Percentiles rank a stretch among this genome's conserved stretches.
Evolutionary conservation across 2,113 vertebrate species (phyloP).

Genomic region (Chaetorhynchus papuensis): DNA sequence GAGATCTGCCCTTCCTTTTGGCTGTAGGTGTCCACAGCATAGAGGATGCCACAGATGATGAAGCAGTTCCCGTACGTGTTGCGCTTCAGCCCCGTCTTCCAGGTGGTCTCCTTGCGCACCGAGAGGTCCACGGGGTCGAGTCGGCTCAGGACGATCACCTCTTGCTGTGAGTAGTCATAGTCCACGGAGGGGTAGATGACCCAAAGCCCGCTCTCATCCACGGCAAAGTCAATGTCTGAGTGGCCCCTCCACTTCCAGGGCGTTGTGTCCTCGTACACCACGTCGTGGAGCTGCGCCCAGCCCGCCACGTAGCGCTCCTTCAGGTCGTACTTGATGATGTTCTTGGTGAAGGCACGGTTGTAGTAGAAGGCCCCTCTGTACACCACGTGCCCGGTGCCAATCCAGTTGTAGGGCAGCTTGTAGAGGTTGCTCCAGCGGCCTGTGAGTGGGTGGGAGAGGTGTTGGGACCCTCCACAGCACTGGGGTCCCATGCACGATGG

Average conservation of each 20-base stretch:
- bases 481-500: accelerated
- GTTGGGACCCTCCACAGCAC: neutral
- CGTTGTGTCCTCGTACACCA: constrained; percentile 89
- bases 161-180: constrained; percentile 85
- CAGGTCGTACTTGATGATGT: constrained; percentile 97
- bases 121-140: constrained; percentile 90
- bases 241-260: constrained; percentile 98
- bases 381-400: constrained; percentile 94
- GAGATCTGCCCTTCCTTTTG: constrained; percentile 87
- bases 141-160: constrained; percentile 89
- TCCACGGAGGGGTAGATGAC: constrained; percentile 91
- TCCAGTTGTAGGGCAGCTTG: constrained; percentile 98
- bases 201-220: constrained; percentile 97
- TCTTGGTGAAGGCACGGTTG: constrained; percentile 97
- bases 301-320: constrained; percentile 88
- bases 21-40: constrained; percentile 88
- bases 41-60: constrained; percentile 93
- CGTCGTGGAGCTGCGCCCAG: constrained; percentile 89
- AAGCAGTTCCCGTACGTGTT: constrained; percentile 95
- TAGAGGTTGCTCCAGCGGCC: constrained; percentile 97
- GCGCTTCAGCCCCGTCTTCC: constrained; percentile 87
- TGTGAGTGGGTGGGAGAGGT: neutral
- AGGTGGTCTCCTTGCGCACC: constrained; percentile 87
- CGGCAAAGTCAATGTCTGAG: constrained; percentile 94
- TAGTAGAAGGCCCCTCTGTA: constrained; percentile 94